phyloP scores from a whole-genome alignment of 2,888 invertebrate genomes.

The Drosophila falleni region DNA sequence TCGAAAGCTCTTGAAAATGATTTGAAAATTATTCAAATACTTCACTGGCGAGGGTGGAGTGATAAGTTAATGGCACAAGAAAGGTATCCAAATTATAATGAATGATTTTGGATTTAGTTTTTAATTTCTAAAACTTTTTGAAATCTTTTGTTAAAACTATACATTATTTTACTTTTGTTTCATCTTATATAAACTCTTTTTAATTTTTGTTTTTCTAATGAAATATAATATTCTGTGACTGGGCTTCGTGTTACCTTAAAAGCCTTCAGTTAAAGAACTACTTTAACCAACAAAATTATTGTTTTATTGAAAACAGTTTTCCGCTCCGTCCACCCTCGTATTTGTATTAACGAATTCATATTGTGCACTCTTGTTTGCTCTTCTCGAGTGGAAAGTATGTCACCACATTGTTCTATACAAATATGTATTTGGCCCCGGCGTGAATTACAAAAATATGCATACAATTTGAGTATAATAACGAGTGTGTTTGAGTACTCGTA shows the following conservation, averaged over 20 bases:
- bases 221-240: background rate
- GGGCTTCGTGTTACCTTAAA: background rate
- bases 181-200: no score
- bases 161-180: no score
- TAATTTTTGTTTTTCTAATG: no score
- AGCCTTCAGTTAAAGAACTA: background rate
- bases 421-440: slow-evolving; percentile 45
- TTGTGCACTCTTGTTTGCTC: slow-evolving; percentile 58
- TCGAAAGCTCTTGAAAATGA: slow-evolving; percentile 35
- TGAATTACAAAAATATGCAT: slow-evolving; percentile 46
- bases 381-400: slow-evolving; percentile 54
- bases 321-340: background rate
- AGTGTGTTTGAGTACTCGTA: background rate
- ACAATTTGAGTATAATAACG: slow-evolving; percentile 14
- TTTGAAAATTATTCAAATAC: slow-evolving; percentile 18
- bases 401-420: slow-evolving; percentile 65
- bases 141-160: no score
- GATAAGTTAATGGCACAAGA: background rate
- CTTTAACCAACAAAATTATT: background rate
- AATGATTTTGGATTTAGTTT: no score
- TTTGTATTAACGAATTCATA: slow-evolving; percentile 24
- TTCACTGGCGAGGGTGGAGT: background rate
- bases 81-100: no score
- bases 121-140: no score
- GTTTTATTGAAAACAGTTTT: background rate